phyloP scores from a whole-genome alignment of 2,888 invertebrate species.

The Habrosyne pyritoides region DNA sequence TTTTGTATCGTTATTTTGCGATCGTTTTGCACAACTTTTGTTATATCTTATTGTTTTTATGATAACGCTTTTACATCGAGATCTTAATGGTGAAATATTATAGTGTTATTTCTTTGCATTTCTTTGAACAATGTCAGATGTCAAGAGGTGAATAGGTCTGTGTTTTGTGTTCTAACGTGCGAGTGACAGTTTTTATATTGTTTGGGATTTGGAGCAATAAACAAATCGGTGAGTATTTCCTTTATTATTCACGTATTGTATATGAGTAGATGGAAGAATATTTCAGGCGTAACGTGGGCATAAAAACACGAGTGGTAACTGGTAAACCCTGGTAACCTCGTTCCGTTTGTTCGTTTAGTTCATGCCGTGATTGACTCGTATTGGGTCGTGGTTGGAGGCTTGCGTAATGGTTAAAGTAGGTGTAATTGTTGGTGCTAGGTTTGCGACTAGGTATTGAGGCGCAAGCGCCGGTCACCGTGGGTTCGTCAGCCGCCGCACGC shows the following conservation, averaged over 20 bases:
- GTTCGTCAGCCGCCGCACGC: slow-evolving; percentile 36
- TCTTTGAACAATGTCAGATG: slow-evolving; percentile 76
- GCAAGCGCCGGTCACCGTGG: slow-evolving; percentile 36
- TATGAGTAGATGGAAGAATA: slow-evolving; percentile 30
- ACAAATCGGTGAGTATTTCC: slow-evolving; percentile 76
- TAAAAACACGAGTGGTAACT: slow-evolving; percentile 1
- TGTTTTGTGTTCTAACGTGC: slow-evolving; percentile 77
- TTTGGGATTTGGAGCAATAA: slow-evolving; percentile 79
- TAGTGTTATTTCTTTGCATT: slow-evolving; percentile 58
- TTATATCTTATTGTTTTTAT: slow-evolving; percentile 77
- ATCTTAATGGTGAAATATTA: slow-evolving; percentile 63
- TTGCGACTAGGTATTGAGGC: slow-evolving; percentile 32
- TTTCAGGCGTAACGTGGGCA: slow-evolving; percentile 41
- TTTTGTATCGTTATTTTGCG: slow-evolving; percentile 82
- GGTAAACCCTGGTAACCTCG: slow-evolving; percentile 16
- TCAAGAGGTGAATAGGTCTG: slow-evolving; percentile 79
- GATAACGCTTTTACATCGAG: slow-evolving; percentile 64
- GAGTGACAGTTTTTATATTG: slow-evolving; percentile 79
- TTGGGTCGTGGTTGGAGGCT: slow-evolving; percentile 38
- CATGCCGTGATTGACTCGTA: slow-evolving; percentile 30
- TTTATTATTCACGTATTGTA: slow-evolving; percentile 42
- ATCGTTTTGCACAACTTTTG: slow-evolving; percentile 79
- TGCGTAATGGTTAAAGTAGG: slow-evolving; percentile 54
- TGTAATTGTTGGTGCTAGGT: slow-evolving; percentile 33
- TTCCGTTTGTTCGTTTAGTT: slow-evolving; percentile 25